Conservation (phyloP, 2,888 invertebrate genomes). For the Formica aserva region DNA sequence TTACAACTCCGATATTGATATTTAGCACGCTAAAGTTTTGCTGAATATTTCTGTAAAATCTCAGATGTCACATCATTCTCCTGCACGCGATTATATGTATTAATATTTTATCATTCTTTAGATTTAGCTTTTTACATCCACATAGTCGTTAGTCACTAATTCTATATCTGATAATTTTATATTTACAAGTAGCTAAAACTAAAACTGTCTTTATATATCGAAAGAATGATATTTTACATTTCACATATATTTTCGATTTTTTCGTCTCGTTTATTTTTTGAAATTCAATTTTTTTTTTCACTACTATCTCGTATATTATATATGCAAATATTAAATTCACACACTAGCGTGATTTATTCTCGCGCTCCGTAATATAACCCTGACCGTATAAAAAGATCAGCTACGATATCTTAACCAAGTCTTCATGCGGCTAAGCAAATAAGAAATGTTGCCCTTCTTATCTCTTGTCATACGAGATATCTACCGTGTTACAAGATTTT, state of each 20-base stretch:
- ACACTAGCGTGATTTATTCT: constrained; percentile 33
- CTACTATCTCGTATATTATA: background rate
- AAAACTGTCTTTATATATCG: background rate
- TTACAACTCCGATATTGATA: background rate
- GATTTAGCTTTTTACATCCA: background rate
- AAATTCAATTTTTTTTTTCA: background rate
- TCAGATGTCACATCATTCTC: background rate
- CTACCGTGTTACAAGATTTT: constrained; percentile 51
- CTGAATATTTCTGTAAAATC: background rate
- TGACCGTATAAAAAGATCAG: constrained; percentile 59
- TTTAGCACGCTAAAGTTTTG: background rate
- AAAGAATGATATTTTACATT: constrained; percentile 5
- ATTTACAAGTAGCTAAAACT: background rate
- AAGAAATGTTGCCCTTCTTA: constrained; percentile 73
- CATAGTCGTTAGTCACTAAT: background rate
- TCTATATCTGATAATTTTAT: background rate
- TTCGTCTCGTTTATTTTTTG: background rate
- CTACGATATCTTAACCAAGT: constrained; percentile 53
- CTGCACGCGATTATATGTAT: background rate
- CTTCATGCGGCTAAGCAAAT: constrained; percentile 72
- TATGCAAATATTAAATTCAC: constrained; percentile 44
- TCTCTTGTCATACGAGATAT: constrained; percentile 53
- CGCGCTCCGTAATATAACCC: constrained; percentile 20
- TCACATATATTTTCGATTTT: background rate
- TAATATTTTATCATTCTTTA: background rate